These are phyloP conservation scores for Plotosus lineatus DNA, from an alignment of 2,113 vertebrate genomes.

Conservation along the genomic window DNA sequence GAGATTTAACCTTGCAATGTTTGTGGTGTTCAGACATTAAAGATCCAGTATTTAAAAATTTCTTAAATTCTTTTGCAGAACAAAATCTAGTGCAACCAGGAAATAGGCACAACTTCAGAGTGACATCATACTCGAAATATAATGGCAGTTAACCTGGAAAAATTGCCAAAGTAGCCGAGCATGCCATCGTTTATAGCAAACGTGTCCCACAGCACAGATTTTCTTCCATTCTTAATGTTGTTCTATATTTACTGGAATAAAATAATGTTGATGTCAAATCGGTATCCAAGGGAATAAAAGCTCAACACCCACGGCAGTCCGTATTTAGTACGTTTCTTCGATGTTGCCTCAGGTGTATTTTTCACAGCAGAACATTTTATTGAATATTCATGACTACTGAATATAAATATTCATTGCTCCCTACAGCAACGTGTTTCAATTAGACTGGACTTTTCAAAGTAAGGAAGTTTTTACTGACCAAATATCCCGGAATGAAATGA, in stretches of 20 bases:
- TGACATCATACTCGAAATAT: background rate
- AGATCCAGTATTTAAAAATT: background rate
- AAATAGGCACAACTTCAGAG: background rate
- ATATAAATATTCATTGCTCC: background rate
- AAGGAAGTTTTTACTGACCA: background rate
- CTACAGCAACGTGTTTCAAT: background rate
- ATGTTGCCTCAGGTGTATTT: background rate
- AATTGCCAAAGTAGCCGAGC: background rate
- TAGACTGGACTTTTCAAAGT: background rate
- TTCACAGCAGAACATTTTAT: background rate
- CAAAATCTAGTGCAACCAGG: background rate
- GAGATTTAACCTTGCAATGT: background rate
- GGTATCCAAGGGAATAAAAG: too few relatives aligned
- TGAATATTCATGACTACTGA: background rate
- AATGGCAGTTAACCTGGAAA: too few relatives aligned
- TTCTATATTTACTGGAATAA: background rate
- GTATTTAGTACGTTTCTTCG: background rate
- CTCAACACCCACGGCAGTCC: background rate
- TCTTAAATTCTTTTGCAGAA: too few relatives aligned
- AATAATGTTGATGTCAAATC: background rate
- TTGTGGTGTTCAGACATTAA: background rate
- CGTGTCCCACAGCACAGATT: background rate
- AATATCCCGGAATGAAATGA: background rate
- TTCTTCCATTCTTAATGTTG: background rate
- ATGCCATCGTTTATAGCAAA: background rate